Evolutionary conservation across 1,140 invertebrate species (phyloP).

Genomic region (Pseudomyrmex flavicornis): DNA sequence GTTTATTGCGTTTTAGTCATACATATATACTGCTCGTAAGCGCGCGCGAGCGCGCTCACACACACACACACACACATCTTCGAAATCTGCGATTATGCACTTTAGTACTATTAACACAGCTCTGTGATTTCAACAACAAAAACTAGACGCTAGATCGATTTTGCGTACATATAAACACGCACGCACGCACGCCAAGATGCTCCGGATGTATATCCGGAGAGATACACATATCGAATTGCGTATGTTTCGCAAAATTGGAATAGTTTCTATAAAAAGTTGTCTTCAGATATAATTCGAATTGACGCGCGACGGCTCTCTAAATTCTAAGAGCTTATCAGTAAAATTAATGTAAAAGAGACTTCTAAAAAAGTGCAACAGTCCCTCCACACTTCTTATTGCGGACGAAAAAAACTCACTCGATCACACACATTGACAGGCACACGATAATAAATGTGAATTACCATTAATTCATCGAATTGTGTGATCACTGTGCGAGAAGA

Average conservation of each 20-base stretch:
- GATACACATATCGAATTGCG: no score
- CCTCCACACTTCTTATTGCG: neutral
- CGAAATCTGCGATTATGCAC: conserved; percentile 33
- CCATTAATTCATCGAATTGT: no score
- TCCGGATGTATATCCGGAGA: no score
- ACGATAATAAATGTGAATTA: no score
- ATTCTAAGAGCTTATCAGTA: neutral
- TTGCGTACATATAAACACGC: conserved; percentile 11
- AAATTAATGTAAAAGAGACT: neutral
- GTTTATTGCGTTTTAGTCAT: neutral
- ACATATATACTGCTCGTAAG: neutral
- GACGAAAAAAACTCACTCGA: no score
- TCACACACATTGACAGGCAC: no score
- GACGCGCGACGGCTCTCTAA: no score
- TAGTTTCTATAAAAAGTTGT: no score
- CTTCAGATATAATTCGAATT: no score
- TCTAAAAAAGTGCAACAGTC: neutral
- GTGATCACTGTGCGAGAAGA: no score
- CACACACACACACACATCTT: conserved; percentile 5
- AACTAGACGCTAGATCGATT: conserved; percentile 54
- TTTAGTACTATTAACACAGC: conserved; percentile 61
- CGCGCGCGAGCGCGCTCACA: neutral
- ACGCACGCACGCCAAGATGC: neutral
- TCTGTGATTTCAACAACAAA: conserved; percentile 44
- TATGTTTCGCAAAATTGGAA: no score